Percentiles rank a stretch among this genome's conserved stretches.
These are phyloP conservation scores for Sphaerodactylus townsendi DNA, from an alignment of 2,113 vertebrate genomes.

Conservation along the genomic window DNA sequence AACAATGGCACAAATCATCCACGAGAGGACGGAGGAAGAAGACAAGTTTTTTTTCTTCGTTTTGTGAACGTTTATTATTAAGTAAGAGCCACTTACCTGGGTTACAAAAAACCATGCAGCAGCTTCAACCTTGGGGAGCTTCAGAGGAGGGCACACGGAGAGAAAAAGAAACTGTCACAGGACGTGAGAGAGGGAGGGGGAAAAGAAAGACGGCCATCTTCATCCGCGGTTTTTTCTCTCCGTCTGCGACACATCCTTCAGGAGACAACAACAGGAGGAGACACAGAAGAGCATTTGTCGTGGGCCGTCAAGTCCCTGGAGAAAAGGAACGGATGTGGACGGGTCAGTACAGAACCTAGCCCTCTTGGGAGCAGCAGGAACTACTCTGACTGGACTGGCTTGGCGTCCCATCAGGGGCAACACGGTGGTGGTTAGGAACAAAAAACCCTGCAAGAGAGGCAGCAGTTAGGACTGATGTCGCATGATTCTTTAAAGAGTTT, in stretches of 20 bases:
- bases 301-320: slow-evolving; percentile 37
- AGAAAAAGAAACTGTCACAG: slow-evolving; percentile 56
- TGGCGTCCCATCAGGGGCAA: slow-evolving; percentile 55
- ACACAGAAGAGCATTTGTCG: slow-evolving; percentile 65
- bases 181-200: slow-evolving; percentile 46
- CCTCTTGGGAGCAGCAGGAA: slow-evolving; percentile 40
- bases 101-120: slow-evolving; percentile 55
- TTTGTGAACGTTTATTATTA: slow-evolving; percentile 1
- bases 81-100: slow-evolving; percentile 67
- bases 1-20: slow-evolving; percentile 16
- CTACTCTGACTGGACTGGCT: slow-evolving; percentile 55
- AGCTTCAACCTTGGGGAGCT: slow-evolving; percentile 52
- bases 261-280: slow-evolving; percentile 68
- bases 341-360: slow-evolving; percentile 61
- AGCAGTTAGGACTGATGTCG: neutral
- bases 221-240: slow-evolving; percentile 18
- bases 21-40: slow-evolving; percentile 1
- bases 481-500: neutral
- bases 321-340: slow-evolving; percentile 64
- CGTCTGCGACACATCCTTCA: slow-evolving; percentile 21
- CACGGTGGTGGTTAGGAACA: slow-evolving; percentile 74
- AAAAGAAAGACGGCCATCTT: slow-evolving; percentile 44
- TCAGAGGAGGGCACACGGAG: slow-evolving; percentile 34
- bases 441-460: slow-evolving; percentile 76
- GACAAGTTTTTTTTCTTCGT: neutral